These are phyloP conservation scores for Neuroterus valhalla DNA, from an alignment of 1,140 invertebrate species.

Conservation along the genomic window DNA sequence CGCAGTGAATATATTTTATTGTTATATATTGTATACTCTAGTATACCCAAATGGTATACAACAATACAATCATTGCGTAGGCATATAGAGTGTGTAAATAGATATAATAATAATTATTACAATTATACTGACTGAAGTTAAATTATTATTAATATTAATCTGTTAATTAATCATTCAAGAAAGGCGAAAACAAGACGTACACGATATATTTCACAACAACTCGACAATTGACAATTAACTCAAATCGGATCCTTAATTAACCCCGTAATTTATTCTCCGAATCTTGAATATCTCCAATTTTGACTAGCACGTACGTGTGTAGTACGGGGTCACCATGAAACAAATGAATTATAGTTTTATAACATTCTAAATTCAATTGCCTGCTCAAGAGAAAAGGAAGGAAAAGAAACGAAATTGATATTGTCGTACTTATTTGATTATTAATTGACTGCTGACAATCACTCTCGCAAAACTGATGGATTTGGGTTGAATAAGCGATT, in stretches of 20 bases:
- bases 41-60: too few relatives aligned
- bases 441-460: conserved; percentile 67
- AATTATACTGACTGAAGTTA: conserved; percentile 65
- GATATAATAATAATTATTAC: conserved; percentile 55
- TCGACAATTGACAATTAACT: conserved; percentile 44
- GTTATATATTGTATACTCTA: conserved; percentile 42
- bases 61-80: conserved; percentile 57
- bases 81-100: conserved; percentile 64
- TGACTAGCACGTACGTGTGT: conserved; percentile 66
- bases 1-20: conserved; percentile 48
- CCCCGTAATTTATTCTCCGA: neutral
- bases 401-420: conserved; percentile 46
- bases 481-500: conserved; percentile 43
- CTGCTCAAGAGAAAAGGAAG: conserved; percentile 26
- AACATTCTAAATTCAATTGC: conserved; percentile 7
- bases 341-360: conserved; percentile 29
- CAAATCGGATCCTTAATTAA: neutral
- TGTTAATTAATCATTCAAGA: conserved; percentile 54
- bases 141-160: conserved; percentile 56
- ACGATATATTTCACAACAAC: conserved; percentile 32
- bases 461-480: conserved; percentile 29
- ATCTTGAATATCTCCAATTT: conserved; percentile 64
- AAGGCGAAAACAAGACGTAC: conserved; percentile 48
- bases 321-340: neutral
- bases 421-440: conserved; percentile 61